Percentiles rank a stretch among this genome's conserved stretches.
Conservation (phyloP, 2,888 invertebrate genomes). For the Ectemnius cavifrons region DNA sequence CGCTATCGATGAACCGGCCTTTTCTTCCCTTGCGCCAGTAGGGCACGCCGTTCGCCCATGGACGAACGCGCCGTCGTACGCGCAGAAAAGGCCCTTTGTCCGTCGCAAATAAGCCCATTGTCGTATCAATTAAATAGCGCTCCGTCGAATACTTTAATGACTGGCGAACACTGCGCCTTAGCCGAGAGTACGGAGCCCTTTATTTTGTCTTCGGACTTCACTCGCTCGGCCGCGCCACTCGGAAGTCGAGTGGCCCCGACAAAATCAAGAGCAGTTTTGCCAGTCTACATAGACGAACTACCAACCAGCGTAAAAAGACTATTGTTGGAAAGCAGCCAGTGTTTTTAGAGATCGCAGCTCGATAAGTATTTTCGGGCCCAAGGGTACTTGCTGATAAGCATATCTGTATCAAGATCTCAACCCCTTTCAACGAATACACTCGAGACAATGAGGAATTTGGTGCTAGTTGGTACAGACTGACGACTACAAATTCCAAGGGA, state of each 20-base stretch:
- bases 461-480: too few species aligned
- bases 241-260: too few species aligned
- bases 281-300: too few species aligned
- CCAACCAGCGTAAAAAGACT: too few species aligned
- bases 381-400: too few species aligned
- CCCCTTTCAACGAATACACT: too few species aligned
- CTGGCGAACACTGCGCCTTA: constrained; percentile 41
- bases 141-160: constrained; percentile 61
- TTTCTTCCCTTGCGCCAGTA: constrained; percentile 19
- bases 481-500: too few species aligned
- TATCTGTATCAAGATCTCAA: too few species aligned
- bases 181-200: too few species aligned
- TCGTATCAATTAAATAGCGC: constrained; percentile 58
- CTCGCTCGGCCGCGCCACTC: too few species aligned
- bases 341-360: background rate
- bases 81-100: constrained; percentile 38
- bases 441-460: too few species aligned
- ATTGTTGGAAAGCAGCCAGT: background rate
- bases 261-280: constrained; percentile 10
- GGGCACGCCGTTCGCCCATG: constrained; percentile 15
- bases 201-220: too few species aligned
- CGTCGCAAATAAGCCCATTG: constrained; percentile 52
- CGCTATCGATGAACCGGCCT: constrained; percentile 8
- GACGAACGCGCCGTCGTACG: constrained; percentile 24
- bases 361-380: constrained; percentile 1